Percentiles rank a stretch among this genome's conserved stretches.
Evolutionary conservation across 1,140 invertebrate species (phyloP).

Genomic region (Seison nebaliae): DNA sequence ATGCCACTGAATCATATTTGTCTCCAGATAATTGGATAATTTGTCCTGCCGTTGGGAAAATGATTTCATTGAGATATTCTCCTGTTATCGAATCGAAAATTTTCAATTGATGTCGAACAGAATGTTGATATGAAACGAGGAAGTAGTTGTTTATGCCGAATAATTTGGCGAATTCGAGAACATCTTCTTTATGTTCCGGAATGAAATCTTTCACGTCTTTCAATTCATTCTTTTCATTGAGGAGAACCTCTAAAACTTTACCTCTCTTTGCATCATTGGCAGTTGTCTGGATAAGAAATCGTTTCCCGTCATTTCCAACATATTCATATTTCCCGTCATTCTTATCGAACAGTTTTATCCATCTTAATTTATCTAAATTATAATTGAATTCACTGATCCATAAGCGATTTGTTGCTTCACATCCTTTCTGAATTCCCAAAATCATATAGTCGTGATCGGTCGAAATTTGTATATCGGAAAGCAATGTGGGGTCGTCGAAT

Average conservation of each 20-base stretch:
- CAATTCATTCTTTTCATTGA: conserved; percentile 49
- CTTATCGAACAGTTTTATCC: conserved; percentile 46
- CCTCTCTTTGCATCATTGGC: conserved; percentile 72
- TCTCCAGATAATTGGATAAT: too few species aligned
- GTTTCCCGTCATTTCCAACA: conserved; percentile 55
- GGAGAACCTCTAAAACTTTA: conserved; percentile 51
- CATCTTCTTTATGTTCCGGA: conserved; percentile 53
- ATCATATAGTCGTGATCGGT: conserved; percentile 68
- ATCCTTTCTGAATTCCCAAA: conserved; percentile 47
- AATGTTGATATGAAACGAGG: too few species aligned
- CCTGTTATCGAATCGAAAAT: too few species aligned
- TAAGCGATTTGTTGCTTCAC: conserved; percentile 51
- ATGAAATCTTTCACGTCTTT: conserved; percentile 32
- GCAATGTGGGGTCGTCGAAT: conserved; percentile 2
- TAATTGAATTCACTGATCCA: conserved; percentile 45
- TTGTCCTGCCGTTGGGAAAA: too few species aligned
- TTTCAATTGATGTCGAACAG: too few species aligned
- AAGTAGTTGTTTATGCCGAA: too few species aligned
- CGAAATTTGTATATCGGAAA: conserved; percentile 40
- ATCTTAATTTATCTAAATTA: conserved; percentile 21
- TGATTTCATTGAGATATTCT: too few species aligned
- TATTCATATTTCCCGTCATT: conserved; percentile 84
- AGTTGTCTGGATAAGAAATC: conserved; percentile 67
- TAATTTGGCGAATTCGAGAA: conserved; percentile 49
- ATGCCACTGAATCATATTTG: conserved; percentile 22